phyloP scores from a whole-genome alignment of 2,888 invertebrate genomes.

The Rosalia funebris region DNA sequence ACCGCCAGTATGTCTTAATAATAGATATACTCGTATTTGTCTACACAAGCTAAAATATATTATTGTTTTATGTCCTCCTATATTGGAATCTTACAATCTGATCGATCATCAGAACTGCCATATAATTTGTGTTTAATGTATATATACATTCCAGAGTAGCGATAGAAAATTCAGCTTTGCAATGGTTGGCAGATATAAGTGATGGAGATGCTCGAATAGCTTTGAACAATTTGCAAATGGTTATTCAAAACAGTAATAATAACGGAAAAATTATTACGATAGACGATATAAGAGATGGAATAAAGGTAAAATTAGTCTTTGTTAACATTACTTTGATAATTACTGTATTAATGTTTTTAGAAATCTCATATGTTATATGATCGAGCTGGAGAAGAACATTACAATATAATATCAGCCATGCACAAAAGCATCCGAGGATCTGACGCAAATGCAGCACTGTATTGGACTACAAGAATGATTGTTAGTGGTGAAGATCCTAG shows the following conservation, averaged over 20 bases:
- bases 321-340: no score
- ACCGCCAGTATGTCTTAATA: no score
- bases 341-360: conserved; percentile 59
- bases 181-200: conserved; percentile 78
- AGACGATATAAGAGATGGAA: conserved; percentile 76
- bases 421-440: conserved; percentile 86
- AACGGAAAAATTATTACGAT: conserved; percentile 68
- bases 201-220: conserved; percentile 87
- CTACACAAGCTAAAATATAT: no score
- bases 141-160: no score
- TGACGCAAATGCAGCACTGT: conserved; percentile 82
- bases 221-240: conserved; percentile 78
- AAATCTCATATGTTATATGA: conserved; percentile 83
- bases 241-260: conserved; percentile 68
- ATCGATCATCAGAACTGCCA: no score
- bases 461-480: conserved; percentile 84
- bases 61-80: no score
- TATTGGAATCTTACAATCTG: no score
- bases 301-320: conserved; percentile 73
- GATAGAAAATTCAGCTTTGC: conserved; percentile 71
- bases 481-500: conserved; percentile 83
- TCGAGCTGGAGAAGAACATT: conserved; percentile 83
- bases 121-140: no score
- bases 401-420: conserved; percentile 83
- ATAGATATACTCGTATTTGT: no score